phyloP scores from a whole-genome alignment of 1,140 invertebrate genomes.

The Globodera ellingtonae region DNA sequence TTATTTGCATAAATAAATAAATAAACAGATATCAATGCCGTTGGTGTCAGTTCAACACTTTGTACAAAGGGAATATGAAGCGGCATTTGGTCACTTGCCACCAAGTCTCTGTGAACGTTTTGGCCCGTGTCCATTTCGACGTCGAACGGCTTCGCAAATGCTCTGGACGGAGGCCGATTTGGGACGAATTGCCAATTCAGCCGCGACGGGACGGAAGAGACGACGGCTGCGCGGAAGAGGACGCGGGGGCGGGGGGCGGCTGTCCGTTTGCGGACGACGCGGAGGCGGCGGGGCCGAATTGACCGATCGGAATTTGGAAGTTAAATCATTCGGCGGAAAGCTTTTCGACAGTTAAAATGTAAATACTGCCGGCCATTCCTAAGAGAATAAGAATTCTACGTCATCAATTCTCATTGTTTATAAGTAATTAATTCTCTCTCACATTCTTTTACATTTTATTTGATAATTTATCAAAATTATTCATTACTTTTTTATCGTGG shows the following conservation, averaged over 20 bases:
- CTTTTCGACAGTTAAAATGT: too few relatives aligned
- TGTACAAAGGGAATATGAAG: slow-evolving; percentile 64
- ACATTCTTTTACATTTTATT: too few relatives aligned
- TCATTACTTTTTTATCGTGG: too few relatives aligned
- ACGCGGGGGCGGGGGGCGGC: not conserved
- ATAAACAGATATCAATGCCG: slow-evolving; percentile 34
- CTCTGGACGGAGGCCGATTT: not conserved
- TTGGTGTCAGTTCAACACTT: slow-evolving; percentile 56
- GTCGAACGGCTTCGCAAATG: slow-evolving; percentile 26
- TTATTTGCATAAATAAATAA: too few relatives aligned
- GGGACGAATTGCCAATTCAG: slow-evolving; percentile 25
- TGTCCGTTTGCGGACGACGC: not conserved
- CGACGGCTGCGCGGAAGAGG: not conserved
- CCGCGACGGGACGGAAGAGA: slow-evolving; percentile 22
- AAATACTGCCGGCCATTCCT: too few relatives aligned
- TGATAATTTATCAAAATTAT: too few relatives aligned
- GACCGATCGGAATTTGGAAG: not conserved
- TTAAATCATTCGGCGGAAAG: too few relatives aligned
- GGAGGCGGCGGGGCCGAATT: not conserved
- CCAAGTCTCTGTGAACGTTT: slow-evolving; percentile 5
- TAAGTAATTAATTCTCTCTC: too few relatives aligned
- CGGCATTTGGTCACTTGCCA: slow-evolving; percentile 59
- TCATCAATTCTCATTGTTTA: too few relatives aligned
- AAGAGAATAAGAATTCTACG: too few relatives aligned
- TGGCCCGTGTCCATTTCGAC: slow-evolving; percentile 11